Base-by-base conservation (phyloP, 2,888 invertebrate species). In the Ophion ellenae region DNA sequence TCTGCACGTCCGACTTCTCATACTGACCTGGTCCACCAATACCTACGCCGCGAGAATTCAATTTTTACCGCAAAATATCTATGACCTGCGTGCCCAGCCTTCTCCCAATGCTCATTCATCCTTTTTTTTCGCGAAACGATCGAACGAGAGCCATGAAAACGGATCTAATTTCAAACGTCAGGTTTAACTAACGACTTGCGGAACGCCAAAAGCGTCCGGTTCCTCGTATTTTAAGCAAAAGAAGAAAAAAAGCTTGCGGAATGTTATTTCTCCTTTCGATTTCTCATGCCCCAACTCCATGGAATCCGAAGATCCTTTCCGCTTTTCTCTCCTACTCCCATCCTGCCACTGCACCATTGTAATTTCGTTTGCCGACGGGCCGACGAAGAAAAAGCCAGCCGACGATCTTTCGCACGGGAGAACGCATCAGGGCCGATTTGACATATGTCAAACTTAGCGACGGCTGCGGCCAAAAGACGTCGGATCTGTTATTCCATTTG, bases 101-200 rank as follows among this genome's bases (percentile, higher is more conserved):
- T 10, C 40, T 40, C 10, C 36, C 32, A 11, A n/a, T 45, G 36
- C 53, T 80, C 40, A 6, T 28, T 17, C 78, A n/a, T 71, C n/a
- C 66, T 7, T 47, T 73, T 10, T 66, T 7, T 47, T 28, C 40
- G 32, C 45, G 45, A 3, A 59, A 78, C 66, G 59, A 63, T 40
- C 59, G 66, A 66, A 61, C 71, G 20, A 47, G 32, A n/a, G 10
- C 57, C n/a, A 71, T 71, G 28, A 28, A 66, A 53, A 53, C 66
- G 45, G 64, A 77, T 77, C n/a, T 77, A 73, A 83, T 83, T 83
- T 83, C 66, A 28, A 71, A 59, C 11, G 45, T 76, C 81, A 28
- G 17, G n/a, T 73, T 59, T 59, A 77, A 83, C 66, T 77, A 83
- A 77, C 66, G 71, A 73, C n/a, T n/a, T 20, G 53, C 36, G 14